Conservation (phyloP, 2,797 vertebrate species). For the Champsocephalus gunnari region DNA sequence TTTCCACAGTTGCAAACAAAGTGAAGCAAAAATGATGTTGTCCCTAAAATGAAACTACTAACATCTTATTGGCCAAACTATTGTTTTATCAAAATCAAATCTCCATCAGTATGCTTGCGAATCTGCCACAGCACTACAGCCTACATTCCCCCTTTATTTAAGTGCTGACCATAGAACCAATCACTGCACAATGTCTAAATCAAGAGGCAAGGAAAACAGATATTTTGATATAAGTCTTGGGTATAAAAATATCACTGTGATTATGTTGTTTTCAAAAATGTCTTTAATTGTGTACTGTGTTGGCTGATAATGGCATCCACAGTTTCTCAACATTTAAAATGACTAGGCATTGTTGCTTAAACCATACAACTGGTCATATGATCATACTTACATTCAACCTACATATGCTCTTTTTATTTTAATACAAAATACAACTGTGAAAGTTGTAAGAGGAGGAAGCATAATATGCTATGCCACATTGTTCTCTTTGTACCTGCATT, state of each 20-base stretch:
- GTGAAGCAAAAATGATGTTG: not conserved
- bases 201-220: not conserved
- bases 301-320: not conserved
- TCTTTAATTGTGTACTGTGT: not conserved
- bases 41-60: not conserved
- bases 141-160: not conserved
- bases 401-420: not conserved
- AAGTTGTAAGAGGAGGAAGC: not conserved
- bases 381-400: not conserved
- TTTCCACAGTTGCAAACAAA: not conserved
- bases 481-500: not conserved
- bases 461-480: not conserved
- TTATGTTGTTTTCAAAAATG: not conserved
- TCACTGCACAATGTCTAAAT: not conserved
- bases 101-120: not conserved
- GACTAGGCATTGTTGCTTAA: not conserved
- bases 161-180: not conserved
- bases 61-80: not conserved
- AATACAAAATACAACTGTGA: not conserved
- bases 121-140: not conserved
- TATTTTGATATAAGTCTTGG: not conserved
- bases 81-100: conserved; percentile 2
- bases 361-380: not conserved
- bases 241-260: too few species aligned
- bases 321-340: not conserved